Conservation (phyloP, 1,140 invertebrate species). For the Caenorhabditis inopinata region DNA sequence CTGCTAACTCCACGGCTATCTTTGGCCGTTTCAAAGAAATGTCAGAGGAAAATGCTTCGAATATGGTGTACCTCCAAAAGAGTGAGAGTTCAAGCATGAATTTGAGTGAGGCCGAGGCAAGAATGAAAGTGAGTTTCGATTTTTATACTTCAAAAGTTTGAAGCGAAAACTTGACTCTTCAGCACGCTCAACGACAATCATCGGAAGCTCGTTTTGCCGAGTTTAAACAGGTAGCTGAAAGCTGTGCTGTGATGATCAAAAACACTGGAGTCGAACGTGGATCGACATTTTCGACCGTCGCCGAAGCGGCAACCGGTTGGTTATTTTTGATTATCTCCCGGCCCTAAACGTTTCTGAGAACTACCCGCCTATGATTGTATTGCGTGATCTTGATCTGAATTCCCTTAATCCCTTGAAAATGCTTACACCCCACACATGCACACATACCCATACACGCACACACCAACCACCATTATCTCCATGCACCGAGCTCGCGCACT, state of each 20-base stretch:
- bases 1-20: constrained; percentile 8
- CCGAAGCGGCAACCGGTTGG: constrained; percentile 37
- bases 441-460: neutral
- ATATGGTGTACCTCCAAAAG: constrained; percentile 11
- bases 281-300: constrained; percentile 3
- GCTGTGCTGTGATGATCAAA: constrained; percentile 40
- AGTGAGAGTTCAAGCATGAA: neutral
- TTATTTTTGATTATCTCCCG: neutral
- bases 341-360: neutral
- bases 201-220: constrained; percentile 12
- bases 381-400: constrained; percentile 12
- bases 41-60: constrained; percentile 16
- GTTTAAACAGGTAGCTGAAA: constrained; percentile 33
- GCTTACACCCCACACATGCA: neutral
- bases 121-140: neutral
- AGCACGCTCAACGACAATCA: neutral
- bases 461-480: constrained; percentile 18
- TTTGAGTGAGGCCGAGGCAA: neutral
- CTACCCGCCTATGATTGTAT: neutral
- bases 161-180: neutral
- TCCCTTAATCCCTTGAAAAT: neutral
- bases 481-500: constrained; percentile 25
- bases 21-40: constrained; percentile 14
- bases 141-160: neutral
- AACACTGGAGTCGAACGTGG: constrained; percentile 17